Evolutionary conservation across 2,113 vertebrate genomes (phyloP).

Genomic region (Colistium nudipinnis): DNA sequence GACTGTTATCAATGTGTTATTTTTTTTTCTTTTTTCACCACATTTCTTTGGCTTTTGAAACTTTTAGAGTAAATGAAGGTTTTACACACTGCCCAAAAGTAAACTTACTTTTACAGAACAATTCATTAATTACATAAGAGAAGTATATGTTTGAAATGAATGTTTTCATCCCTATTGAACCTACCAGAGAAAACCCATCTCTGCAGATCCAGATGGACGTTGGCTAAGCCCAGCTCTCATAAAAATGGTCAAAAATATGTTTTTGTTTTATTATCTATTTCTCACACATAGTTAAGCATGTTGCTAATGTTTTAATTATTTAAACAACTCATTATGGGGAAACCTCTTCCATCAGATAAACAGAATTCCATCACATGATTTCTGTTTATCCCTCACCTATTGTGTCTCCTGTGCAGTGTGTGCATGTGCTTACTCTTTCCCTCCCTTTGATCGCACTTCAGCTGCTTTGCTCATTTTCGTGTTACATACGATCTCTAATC

Average conservation of each 20-base stretch:
- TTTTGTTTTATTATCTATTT: background rate
- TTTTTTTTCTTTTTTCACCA: background rate
- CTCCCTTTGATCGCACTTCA: slow-evolving; percentile 47
- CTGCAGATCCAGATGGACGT: slow-evolving; percentile 1
- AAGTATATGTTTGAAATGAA: slow-evolving; percentile 40
- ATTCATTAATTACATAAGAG: too few species aligned
- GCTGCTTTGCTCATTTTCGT: slow-evolving; percentile 55
- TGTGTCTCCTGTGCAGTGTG: slow-evolving; percentile 16
- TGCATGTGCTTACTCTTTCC: slow-evolving; percentile 14
- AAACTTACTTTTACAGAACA: too few species aligned
- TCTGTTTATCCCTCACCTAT: slow-evolving; percentile 57
- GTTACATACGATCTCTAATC: slow-evolving; percentile 54
- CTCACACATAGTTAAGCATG: background rate
- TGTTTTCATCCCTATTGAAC: slow-evolving; percentile 14
- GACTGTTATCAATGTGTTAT: background rate
- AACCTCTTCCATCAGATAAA: too few species aligned
- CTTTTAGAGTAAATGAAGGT: too few species aligned
- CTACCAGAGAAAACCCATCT: background rate
- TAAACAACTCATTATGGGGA: slow-evolving; percentile 16
- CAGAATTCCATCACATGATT: slow-evolving; percentile 50
- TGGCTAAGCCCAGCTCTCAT: slow-evolving; percentile 10
- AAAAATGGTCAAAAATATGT: slow-evolving; percentile 14
- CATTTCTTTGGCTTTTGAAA: background rate
- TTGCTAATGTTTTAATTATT: slow-evolving; percentile 44
- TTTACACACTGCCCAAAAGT: background rate